phyloP scores from a whole-genome alignment of 1,140 invertebrate species.

The Aethina tumida region DNA sequence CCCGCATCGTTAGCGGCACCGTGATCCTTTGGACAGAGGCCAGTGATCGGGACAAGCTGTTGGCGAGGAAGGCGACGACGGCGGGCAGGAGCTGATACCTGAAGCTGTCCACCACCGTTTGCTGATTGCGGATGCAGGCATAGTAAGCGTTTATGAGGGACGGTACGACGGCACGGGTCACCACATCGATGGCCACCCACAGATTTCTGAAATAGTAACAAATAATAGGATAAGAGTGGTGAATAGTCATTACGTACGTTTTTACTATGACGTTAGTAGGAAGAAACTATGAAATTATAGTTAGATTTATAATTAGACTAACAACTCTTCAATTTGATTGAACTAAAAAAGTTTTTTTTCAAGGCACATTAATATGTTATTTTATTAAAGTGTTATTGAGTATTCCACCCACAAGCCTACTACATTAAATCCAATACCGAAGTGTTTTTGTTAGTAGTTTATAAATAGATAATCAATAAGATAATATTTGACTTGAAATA shows the following conservation, averaged over 20 bases:
- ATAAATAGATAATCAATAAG: no score
- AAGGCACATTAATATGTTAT: no score
- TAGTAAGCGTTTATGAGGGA: constrained; percentile 27
- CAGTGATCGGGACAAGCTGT: constrained; percentile 39
- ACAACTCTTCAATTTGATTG: no score
- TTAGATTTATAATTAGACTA: background rate
- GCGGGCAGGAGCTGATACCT: constrained; percentile 37
- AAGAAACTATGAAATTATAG: background rate
- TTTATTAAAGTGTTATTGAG: no score
- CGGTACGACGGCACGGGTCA: constrained; percentile 23
- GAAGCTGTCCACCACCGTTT: constrained; percentile 27
- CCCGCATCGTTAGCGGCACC: constrained; percentile 1
- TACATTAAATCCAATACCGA: no score
- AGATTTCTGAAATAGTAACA: constrained; percentile 26
- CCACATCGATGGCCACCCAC: constrained; percentile 22
- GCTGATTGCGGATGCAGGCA: constrained; percentile 25
- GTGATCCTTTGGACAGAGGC: constrained; percentile 37
- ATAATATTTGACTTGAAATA: no score
- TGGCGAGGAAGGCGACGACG: constrained; percentile 39
- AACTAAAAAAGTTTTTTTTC: no score
- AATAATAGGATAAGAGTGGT: constrained; percentile 3
- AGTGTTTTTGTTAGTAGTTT: no score
- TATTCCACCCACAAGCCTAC: no score
- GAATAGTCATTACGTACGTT: background rate
- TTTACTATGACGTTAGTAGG: background rate